A percentile compares a stretch with the other conserved stretches of the same genome.
Conservation (phyloP, 2,113 vertebrate genomes). For the Chinchilla lanigera region DNA sequence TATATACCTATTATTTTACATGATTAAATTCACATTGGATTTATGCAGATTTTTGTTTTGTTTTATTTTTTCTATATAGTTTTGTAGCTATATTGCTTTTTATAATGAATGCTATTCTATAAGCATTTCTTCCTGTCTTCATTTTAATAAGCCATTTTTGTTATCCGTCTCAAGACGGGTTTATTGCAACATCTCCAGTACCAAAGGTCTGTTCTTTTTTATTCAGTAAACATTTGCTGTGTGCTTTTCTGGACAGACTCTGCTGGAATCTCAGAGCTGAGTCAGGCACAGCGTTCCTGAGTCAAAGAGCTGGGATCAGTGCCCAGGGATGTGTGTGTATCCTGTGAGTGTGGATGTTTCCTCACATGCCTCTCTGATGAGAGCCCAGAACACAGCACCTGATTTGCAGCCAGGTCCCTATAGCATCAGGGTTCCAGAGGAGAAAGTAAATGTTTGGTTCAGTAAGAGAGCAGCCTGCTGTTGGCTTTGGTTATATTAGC, state of each 20-base stretch:
- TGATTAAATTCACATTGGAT: neutral
- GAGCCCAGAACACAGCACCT: too few relatives aligned
- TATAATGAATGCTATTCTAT: neutral
- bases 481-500: neutral
- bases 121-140: neutral
- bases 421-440: neutral
- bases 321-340: neutral
- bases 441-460: neutral
- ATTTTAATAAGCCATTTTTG: neutral
- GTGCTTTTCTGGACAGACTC: neutral
- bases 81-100: slow-evolving; percentile 27
- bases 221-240: neutral
- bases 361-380: neutral
- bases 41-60: neutral
- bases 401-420: neutral
- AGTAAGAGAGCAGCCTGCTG: neutral
- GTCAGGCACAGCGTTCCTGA: neutral
- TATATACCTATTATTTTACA: neutral
- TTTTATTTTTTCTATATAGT: neutral
- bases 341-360: too few relatives aligned
- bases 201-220: neutral
- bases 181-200: neutral
- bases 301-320: neutral
- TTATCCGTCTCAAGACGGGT: neutral
- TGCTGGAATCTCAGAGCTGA: neutral